phyloP scores from a whole-genome alignment of 2,797 vertebrate species.

The Muscicapa comitata region DNA sequence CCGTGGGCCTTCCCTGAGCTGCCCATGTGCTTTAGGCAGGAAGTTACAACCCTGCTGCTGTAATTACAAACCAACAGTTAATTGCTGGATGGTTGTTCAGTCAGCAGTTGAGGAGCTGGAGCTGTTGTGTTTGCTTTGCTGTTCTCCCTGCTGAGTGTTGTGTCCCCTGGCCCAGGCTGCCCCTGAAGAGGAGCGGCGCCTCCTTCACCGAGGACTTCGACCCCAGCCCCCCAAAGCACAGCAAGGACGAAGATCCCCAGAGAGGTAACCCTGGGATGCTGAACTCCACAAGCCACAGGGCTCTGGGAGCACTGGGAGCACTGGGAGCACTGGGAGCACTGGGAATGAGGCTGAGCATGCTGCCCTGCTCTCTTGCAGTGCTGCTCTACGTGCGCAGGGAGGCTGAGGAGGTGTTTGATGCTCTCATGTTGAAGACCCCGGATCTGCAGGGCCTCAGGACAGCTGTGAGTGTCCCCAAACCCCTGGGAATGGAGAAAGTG shows the following conservation, averaged over 20 bases:
- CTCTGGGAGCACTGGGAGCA: neutral
- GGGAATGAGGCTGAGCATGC: neutral
- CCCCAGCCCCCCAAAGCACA: conserved; percentile 79
- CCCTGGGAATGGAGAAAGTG: neutral
- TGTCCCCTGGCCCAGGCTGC: conserved; percentile 67
- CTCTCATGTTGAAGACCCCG: conserved; percentile 92
- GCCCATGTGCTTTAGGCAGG: neutral
- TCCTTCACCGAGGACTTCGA: conserved; percentile 80
- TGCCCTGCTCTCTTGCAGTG: conserved; percentile 72
- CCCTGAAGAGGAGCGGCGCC: conserved; percentile 81
- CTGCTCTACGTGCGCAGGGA: conserved; percentile 89
- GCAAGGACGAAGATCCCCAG: conserved; percentile 84
- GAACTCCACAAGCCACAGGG: fast-evolving
- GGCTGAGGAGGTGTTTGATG: conserved; percentile 92
- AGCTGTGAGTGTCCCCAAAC: conserved; percentile 80
- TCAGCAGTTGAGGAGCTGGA: neutral
- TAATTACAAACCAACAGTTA: neutral
- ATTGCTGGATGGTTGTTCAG: neutral
- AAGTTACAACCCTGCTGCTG: neutral
- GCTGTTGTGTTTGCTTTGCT: neutral
- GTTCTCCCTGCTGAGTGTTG: neutral
- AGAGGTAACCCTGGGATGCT: conserved; percentile 77
- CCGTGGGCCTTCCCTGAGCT: neutral
- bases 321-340: neutral
- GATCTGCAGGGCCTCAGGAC: conserved; percentile 89